Base-by-base conservation (phyloP, 2,797 vertebrate genomes). In the Zenarchopterus dispar region DNA sequence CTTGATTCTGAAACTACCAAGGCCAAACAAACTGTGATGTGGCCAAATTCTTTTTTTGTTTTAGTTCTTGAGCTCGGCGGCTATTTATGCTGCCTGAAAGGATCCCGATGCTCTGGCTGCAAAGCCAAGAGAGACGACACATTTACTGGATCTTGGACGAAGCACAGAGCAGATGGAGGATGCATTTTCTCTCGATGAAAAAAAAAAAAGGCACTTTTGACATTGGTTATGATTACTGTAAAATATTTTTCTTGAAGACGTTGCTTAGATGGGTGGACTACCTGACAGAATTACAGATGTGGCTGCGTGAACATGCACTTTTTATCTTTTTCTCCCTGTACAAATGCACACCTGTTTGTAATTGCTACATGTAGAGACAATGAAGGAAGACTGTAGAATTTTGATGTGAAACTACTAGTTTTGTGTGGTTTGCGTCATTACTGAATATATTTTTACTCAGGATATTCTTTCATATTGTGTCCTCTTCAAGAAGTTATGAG, bases 381-480 rank as follows among this genome's bases (percentile, higher is more conserved):
- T 77, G 82, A 87, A 88, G 74, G 73, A 80, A 65, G 56, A 73
- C 72, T 78, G 66, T 78, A 81, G 70, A 15, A 80, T 86, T 84
- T 68, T 86, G 80, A 83, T 76, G 79, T 78, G 77, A 66, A 75
- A 67, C 81, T 62, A 57, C 50, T 67, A 82, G 75, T 85, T 89
- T 91, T 81, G 62, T 82, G 80, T 75, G 67, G 67, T 84, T 82
- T 84, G 76, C 57, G 70, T 91, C 77, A 74, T 69, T 68, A 84
- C 78, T 77, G 64, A 86, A 82, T 75, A 82, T 67, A 62, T 80
- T 80, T 91, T 92, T 86, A 85, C 83, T 92, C 91, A 90, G 90
- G 88, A 90, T 80, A 81, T 90, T 70, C 66, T 91, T 83, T 86
- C 78, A 88, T 85, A 89, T 82, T 78, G 71, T 70, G 70, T 88